These are phyloP conservation scores for Bombyx huttoni DNA, from an alignment of 2,888 invertebrate species.

Conservation along the genomic window DNA sequence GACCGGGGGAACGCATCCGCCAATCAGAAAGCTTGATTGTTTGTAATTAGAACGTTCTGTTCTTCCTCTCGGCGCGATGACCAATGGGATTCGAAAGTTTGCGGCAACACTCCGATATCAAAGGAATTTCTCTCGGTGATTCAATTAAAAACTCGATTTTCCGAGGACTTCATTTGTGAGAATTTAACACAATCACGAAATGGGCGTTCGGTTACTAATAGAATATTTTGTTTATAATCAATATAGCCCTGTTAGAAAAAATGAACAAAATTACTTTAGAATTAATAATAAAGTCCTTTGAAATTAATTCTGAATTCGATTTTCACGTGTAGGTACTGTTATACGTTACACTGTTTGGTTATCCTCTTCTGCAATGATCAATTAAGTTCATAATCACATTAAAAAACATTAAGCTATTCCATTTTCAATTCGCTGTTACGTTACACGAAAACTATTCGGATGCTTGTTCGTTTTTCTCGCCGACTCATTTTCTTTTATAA, in stretches of 20 bases:
- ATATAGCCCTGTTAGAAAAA: slow-evolving; percentile 1
- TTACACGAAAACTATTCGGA: too few relatives aligned
- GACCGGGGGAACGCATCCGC: slow-evolving; percentile 54
- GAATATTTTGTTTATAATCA: slow-evolving; percentile 14
- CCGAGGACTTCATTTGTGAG: slow-evolving; percentile 38
- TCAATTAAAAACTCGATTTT: slow-evolving; percentile 42
- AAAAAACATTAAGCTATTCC: too few relatives aligned
- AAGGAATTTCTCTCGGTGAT: slow-evolving; percentile 38
- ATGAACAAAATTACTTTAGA: too few relatives aligned
- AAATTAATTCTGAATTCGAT: too few relatives aligned
- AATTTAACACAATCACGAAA: slow-evolving; percentile 33
- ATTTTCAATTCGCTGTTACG: too few relatives aligned
- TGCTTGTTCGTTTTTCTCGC: too few relatives aligned
- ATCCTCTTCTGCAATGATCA: too few relatives aligned
- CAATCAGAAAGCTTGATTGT: slow-evolving; percentile 69
- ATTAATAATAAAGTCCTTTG: too few relatives aligned
- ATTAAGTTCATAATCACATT: too few relatives aligned
- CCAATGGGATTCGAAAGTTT: slow-evolving; percentile 64
- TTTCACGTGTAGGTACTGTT: too few relatives aligned
- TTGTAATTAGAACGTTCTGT: slow-evolving; percentile 69
- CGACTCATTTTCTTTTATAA: too few relatives aligned
- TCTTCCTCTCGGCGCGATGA: slow-evolving; percentile 60
- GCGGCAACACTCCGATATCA: slow-evolving; percentile 36
- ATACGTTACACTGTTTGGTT: too few relatives aligned
- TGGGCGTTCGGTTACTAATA: slow-evolving; percentile 25